A percentile compares a stretch with the other conserved stretches of the same genome.
phyloP scores from a whole-genome alignment of 2,888 invertebrate species.

The Archaeoteleia sp. region DNA sequence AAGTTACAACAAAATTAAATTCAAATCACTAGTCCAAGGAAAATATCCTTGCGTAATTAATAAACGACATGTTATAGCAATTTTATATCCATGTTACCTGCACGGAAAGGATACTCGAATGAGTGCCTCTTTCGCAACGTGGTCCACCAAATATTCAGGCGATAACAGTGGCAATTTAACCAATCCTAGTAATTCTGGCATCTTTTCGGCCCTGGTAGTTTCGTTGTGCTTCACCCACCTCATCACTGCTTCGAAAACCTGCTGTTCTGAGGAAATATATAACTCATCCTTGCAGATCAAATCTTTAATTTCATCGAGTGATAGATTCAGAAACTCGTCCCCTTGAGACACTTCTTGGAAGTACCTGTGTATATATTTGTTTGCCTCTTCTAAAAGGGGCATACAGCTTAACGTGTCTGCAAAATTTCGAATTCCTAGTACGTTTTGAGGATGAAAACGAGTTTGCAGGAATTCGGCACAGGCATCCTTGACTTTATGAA shows the following conservation, averaged over 20 bases:
- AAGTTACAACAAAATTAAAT: too few relatives aligned
- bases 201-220: constrained; percentile 77
- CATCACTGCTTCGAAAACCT: constrained; percentile 90
- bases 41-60: too few relatives aligned
- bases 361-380: constrained; percentile 87
- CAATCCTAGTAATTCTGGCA: constrained; percentile 84
- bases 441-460: constrained; percentile 87
- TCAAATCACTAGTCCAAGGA: too few relatives aligned
- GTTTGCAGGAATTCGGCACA: constrained; percentile 88
- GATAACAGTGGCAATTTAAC: constrained; percentile 88
- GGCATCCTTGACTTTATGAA: constrained; percentile 86
- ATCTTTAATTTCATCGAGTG: constrained; percentile 80
- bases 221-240: constrained; percentile 84
- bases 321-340: constrained; percentile 84
- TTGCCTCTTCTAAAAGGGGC: constrained; percentile 83
- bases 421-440: constrained; percentile 86
- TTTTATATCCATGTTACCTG: constrained; percentile 76
- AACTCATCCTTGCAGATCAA: constrained; percentile 86
- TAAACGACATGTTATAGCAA: not conserved
- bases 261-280: constrained; percentile 84
- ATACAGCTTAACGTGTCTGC: constrained; percentile 86
- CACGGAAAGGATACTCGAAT: constrained; percentile 87
- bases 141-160: constrained; percentile 87
- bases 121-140: constrained; percentile 86
- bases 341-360: constrained; percentile 85